Conservation (phyloP, 2,797 vertebrate genomes). For the Epinephelus malabaricus region DNA sequence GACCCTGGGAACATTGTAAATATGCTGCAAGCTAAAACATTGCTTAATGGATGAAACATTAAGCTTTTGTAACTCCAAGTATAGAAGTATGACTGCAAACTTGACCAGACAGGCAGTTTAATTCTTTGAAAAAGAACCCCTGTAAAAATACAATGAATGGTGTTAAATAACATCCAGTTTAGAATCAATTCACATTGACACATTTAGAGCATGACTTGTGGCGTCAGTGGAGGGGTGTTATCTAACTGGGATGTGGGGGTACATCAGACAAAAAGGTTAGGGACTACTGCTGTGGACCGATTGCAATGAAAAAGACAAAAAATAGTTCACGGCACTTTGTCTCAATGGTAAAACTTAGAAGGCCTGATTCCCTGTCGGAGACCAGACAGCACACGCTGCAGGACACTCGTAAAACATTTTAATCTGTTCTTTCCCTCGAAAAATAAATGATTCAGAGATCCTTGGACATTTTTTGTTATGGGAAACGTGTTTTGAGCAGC, state of each 20-base stretch:
- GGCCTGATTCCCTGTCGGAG: background rate
- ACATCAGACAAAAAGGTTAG: background rate
- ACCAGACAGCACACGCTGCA: background rate
- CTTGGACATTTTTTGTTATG: background rate
- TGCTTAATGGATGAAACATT: background rate
- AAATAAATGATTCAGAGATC: constrained; percentile 12
- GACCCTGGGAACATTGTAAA: too few species aligned
- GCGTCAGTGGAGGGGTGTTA: background rate
- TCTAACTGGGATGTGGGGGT: too few species aligned
- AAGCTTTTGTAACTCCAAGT: background rate
- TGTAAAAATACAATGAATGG: background rate
- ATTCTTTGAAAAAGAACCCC: background rate
- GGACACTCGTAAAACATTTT: background rate
- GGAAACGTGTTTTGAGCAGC: constrained; percentile 11
- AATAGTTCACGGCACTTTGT: constrained; percentile 6
- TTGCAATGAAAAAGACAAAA: background rate
- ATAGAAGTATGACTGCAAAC: background rate
- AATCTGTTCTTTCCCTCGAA: background rate
- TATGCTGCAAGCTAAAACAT: too few species aligned
- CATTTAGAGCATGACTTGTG: background rate
- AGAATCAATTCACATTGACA: background rate
- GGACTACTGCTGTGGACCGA: background rate
- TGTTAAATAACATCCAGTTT: background rate
- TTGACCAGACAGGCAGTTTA: background rate
- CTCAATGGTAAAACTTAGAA: background rate